These are phyloP conservation scores for Colletes collaris DNA, from an alignment of 2,888 invertebrate genomes.

Conservation along the genomic window DNA sequence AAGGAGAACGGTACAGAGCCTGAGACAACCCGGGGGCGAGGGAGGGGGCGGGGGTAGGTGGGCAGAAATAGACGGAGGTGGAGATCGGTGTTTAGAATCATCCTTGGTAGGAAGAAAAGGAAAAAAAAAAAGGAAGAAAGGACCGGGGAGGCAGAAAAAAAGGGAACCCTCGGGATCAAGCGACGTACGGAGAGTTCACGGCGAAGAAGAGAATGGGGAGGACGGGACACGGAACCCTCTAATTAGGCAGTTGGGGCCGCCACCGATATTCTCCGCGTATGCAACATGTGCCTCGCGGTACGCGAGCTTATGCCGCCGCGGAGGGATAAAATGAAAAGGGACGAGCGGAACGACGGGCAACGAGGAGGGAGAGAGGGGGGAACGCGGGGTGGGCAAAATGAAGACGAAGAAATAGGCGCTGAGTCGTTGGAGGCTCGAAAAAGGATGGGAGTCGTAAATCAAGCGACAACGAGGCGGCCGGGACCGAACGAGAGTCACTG, in stretches of 20 bases:
- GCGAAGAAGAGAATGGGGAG: slow-evolving; percentile 24
- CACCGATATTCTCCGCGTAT: slow-evolving; percentile 66
- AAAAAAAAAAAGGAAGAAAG: too few relatives aligned
- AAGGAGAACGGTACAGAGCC: background rate
- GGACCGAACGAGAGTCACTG: slow-evolving; percentile 37
- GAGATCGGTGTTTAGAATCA: background rate
- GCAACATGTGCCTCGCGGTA: slow-evolving; percentile 73
- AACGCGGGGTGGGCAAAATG: slow-evolving; percentile 22
- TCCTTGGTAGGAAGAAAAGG: too few relatives aligned
- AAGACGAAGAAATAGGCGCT: background rate
- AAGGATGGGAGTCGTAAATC: slow-evolving; percentile 74
- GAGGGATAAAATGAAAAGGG: background rate
- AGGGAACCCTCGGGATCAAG: background rate
- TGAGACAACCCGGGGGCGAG: background rate
- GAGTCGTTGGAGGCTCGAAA: slow-evolving; percentile 27
- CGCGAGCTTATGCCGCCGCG: slow-evolving; percentile 57
- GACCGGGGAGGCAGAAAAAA: too few relatives aligned
- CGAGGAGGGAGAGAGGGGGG: background rate
- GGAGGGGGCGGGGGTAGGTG: background rate
- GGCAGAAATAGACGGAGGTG: slow-evolving; percentile 7
- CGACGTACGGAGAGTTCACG: background rate
- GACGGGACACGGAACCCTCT: slow-evolving; percentile 71
- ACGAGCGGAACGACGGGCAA: too few relatives aligned
- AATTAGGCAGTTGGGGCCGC: slow-evolving; percentile 77
- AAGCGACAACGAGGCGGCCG: slow-evolving; percentile 74